These are phyloP conservation scores for Leucozona laternaria DNA, from an alignment of 2,888 invertebrate species.

Conservation along the genomic window DNA sequence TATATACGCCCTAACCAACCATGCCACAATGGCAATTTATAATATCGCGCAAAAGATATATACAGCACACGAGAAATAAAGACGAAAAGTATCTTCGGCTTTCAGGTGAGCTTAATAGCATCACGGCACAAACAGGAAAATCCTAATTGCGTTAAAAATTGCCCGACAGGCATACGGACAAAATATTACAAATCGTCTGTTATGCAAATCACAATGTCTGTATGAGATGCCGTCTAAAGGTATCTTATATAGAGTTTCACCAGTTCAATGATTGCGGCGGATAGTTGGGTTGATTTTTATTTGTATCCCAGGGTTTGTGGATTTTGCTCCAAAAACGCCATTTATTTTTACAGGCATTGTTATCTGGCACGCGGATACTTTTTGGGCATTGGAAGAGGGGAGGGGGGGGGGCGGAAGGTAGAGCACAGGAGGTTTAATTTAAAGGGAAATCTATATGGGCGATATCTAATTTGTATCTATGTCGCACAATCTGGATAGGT, in stretches of 20 bases:
- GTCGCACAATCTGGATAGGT: constrained; percentile 59
- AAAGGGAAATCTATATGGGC: constrained; percentile 74
- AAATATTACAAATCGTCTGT: constrained; percentile 74
- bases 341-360: constrained; percentile 50
- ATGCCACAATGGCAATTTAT: constrained; percentile 69
- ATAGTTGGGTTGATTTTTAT: constrained; percentile 36
- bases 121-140: constrained; percentile 61
- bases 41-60: constrained; percentile 28
- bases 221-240: constrained; percentile 26
- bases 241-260: background rate
- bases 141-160: constrained; percentile 76
- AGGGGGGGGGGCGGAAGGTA: background rate
- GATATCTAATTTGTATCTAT: constrained; percentile 75
- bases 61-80: background rate
- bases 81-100: constrained; percentile 44
- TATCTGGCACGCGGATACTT: constrained; percentile 32
- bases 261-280: constrained; percentile 8
- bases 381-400: background rate
- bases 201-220: constrained; percentile 61
- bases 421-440: constrained; percentile 58
- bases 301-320: constrained; percentile 34
- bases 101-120: constrained; percentile 56
- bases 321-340: constrained; percentile 66
- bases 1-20: constrained; percentile 60
- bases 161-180: constrained; percentile 74